These are phyloP conservation scores for Carduelis carduelis DNA, from an alignment of 2,797 vertebrate species.

Conservation along the genomic window DNA sequence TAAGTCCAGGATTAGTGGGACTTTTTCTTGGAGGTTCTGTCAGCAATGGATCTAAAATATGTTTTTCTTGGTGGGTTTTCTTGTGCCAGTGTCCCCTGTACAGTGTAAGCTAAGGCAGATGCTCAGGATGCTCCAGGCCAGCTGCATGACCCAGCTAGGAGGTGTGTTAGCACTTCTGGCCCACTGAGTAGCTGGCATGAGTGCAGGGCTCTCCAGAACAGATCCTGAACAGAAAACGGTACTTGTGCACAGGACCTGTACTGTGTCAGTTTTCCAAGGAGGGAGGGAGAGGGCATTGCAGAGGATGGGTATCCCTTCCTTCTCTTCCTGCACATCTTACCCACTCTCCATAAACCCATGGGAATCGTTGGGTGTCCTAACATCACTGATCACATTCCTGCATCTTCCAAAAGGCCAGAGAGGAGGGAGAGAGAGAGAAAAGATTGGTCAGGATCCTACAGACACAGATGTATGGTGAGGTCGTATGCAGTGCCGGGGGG, in stretches of 20 bases:
- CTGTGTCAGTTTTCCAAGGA: neutral
- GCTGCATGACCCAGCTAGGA: neutral
- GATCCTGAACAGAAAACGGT: neutral
- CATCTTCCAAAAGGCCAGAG: neutral
- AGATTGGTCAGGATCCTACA: neutral
- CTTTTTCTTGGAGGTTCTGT: neutral
- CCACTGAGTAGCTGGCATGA: neutral
- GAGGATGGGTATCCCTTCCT: neutral
- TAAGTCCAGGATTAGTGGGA: neutral
- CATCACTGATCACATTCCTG: neutral
- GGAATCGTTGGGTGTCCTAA: accelerated
- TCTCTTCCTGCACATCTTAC: neutral
- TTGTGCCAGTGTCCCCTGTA: accelerated
- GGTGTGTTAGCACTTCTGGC: neutral
- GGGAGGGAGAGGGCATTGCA: neutral
- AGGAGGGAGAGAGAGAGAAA: neutral
- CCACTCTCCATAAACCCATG: neutral
- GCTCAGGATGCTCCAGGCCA: neutral
- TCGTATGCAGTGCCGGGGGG: neutral
- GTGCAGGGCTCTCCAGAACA: neutral
- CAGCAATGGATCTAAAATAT: neutral
- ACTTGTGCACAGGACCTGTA: neutral
- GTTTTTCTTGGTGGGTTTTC: neutral
- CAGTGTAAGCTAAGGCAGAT: neutral
- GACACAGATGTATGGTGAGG: constrained; percentile 36